Base-by-base conservation (phyloP, 35 echinoderm and acorn worm species). In the Hemicentrotus pulcherrimus region DNA sequence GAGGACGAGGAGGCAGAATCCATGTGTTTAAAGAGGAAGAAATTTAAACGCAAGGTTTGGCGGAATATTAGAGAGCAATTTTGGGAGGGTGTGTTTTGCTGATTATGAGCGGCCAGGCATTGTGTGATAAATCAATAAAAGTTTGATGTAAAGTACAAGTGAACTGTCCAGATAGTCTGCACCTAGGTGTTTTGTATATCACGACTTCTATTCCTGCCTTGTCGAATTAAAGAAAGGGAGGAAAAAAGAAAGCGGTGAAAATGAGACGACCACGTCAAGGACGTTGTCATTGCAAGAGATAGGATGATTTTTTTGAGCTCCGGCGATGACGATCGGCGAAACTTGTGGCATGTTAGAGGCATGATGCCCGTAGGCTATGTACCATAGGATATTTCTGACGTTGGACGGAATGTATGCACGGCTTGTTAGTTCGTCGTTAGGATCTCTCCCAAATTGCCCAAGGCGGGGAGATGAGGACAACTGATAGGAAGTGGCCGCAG, bases 71-170 rank as follows among this genome's bases (percentile, higher is more conserved):
- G 22, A 78, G 65, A 78, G 65, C 88, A 90, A 18, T 90, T 90
- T 90, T 90, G 88, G 32, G 88, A 90, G 46, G 46, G 88, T 90
- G 88, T 90, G 88, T 90, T 90, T 90, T 45, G 88, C 12, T 90
- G 88, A 90, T 90, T 90, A 90, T 90, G 19, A 45, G 46, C n/a
- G 33, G 2, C 46, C n/a, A 24, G 88, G 88, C 46, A 90, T 90
- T 90, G 88, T 90, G 65, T 41, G 88, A 90, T 90, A 90, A 90
- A 90, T 90, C 88, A 90, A 90, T 90, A 90, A 90, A 90, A 47
- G 24, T 33, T 90, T 90, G 46, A 47, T 2, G 32, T 15, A 90
- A 90, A 90, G 88, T 90, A 90, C 88, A 90, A 45, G 88, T 41
- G 88, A 90, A 90, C 88, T 90, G 88, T 90, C 32, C 88, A 90